These are phyloP conservation scores for Ganaspis sp. DNA, from an alignment of 1,140 invertebrate species.

Conservation along the genomic window DNA sequence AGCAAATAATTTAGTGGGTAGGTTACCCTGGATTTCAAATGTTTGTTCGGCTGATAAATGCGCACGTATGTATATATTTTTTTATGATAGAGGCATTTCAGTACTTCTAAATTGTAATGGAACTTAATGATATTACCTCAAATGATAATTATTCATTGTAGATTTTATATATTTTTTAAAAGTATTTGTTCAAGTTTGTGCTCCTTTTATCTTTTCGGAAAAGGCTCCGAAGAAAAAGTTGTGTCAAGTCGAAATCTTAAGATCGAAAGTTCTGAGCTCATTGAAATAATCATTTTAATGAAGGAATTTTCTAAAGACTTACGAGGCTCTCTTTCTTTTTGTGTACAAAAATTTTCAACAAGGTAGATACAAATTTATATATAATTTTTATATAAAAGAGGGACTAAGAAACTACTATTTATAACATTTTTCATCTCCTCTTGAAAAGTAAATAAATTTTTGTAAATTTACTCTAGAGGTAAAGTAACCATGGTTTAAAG, in stretches of 20 bases:
- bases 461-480: neutral
- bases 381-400: neutral
- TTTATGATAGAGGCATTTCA: conserved; percentile 2
- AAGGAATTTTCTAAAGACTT: no score
- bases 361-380: neutral
- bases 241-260: no score
- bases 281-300: no score
- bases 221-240: neutral
- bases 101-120: neutral
- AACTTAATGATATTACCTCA: neutral
- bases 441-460: neutral
- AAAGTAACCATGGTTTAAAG: no score
- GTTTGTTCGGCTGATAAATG: neutral
- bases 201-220: neutral
- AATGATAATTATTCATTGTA: neutral
- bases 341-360: neutral
- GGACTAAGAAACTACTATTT: neutral
- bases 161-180: conserved; percentile 1
- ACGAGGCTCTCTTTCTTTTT: neutral
- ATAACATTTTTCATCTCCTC: neutral
- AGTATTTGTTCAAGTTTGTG: neutral
- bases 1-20: neutral
- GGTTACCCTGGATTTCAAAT: neutral
- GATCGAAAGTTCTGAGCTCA: no score
- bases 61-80: neutral